Conservation (phyloP, 2,113 vertebrate species). For the Cavia porcellus region DNA sequence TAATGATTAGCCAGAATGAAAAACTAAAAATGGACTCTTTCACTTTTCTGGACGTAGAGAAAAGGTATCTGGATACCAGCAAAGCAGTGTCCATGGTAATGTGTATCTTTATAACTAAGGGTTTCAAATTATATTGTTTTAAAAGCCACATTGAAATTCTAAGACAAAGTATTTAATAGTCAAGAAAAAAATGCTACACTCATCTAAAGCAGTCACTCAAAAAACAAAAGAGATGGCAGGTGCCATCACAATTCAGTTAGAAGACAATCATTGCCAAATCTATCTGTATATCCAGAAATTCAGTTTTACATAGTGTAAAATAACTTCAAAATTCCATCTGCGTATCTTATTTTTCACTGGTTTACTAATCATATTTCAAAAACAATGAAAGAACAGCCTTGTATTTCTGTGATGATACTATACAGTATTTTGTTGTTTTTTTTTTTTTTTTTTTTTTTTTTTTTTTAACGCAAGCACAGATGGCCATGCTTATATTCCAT, state of each 20-base stretch:
- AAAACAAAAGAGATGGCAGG: not conserved
- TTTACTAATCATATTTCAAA: conserved; percentile 53
- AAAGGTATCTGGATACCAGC: not conserved
- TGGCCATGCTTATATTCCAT: conserved; percentile 51
- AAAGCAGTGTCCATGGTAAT: not conserved
- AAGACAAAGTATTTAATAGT: not conserved
- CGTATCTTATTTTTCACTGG: not conserved
- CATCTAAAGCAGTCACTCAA: not conserved
- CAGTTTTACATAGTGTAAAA: not conserved
- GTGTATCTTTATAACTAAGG: not conserved
- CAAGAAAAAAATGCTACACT: not conserved
- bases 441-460: not conserved
- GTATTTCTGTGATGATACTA: conserved; percentile 14
- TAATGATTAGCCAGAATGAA: not conserved
- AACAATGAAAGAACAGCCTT: not conserved
- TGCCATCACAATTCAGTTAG: not conserved
- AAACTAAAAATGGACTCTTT: not conserved
- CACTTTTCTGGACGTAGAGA: not conserved
- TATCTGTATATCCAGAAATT: conserved; percentile 14
- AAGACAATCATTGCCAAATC: not conserved
- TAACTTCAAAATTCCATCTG: not conserved
- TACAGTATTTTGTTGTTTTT: not conserved
- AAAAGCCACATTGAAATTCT: conserved; percentile 7
- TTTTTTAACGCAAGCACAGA: conserved; percentile 58
- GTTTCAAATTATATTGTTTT: not conserved